Base-by-base conservation (phyloP, 2,797 vertebrate species). In the Anas acuta region DNA sequence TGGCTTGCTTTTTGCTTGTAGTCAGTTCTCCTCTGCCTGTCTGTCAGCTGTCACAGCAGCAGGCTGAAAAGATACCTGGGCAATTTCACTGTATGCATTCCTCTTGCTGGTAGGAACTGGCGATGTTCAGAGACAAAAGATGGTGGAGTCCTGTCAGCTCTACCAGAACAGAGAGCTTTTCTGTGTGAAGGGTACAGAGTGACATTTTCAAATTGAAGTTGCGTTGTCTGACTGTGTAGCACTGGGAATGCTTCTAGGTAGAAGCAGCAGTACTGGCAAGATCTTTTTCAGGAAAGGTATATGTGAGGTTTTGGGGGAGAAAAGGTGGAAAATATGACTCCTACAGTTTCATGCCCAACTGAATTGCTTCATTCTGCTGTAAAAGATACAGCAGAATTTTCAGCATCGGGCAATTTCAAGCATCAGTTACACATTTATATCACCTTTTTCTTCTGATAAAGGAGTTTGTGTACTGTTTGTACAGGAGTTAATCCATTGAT, bases 71-170 rank as follows among this genome's bases (percentile, higher is more conserved):
- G 22, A n/a, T 54, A 43, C 25, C 11, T 19, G 41, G 35, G 16
- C 43, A 84, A 15, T 92, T 82, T 45, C 30, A 12, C 13, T 58
- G 14, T 25, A 4, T 39, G 61, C 0, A 0, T 2, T 53, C 57
- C 35, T 67, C 86, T 53, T 47, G 76, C 21, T 37, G 45, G 28
- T 53, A 49, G 53, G 35, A 93, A 10, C 64, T 1, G 3, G 17
- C 12, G 41, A 43, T 1, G 2, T 9, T 64, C 75, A 49, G 19
- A 51, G 81, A 28, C 14, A 61, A 41, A 67, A 57, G 41, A 21
- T 8, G 21, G 20, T 23, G 20, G 58, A 56, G 11, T 56, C 41
- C 72, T 67, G 22, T 72, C 62, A 28, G 26, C 32, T 78, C 10
- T 30, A 26, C 23, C 57, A 47, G 51, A 75, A 65, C 28, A 74